Evolutionary conservation across 2,113 vertebrate species (phyloP), one percentile per base, ranked within the genome.

Genomic region (mouse (Mus musculus)): DNA sequence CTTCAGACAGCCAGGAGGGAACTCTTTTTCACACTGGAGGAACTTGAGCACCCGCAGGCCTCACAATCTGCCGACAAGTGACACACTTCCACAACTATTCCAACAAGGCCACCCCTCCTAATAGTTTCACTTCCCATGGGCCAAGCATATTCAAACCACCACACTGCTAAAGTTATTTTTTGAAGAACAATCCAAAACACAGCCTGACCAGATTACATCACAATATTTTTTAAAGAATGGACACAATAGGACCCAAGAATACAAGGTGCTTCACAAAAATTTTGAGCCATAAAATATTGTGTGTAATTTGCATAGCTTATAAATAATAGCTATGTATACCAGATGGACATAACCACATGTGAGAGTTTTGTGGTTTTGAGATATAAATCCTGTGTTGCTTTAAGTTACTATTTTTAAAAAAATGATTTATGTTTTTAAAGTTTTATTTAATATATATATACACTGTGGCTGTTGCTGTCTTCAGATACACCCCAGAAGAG

Each of bases 111-210:
- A 36, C 67, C 36, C 13, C 13, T 16, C 30, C 67, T 36, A 69
- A 36, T 36, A 69, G 30, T 69, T 36, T 30, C 14, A 16, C 30
- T 69, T 36, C 67, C 67, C 30, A 36, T 16, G 30, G 67, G 14
- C 67, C 67, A 69, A 69, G 30, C 67, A 69, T 36, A 16, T 36
- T 69, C 14, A 69, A 69, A 36, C 67, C 30, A 69, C 30, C 16
- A 36, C 5, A 69, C 61, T 85, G 42, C 76, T 90, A 93, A 92
- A 93, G 88, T 96, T 33, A 92, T 28, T 94, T 93, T 67, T 78
- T 86, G 12, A 94, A 78, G 46, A 91, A 22, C 63, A 89, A 94
- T 65, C 36, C 78, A 86, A 89, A 93, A 36, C 22, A 78, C 52
- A 94, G 49, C 20, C 16, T 93, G 42, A 94, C 89, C 75, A 93